Conservation (phyloP, 2,888 invertebrate genomes). For the Tolmerus cingulatus region DNA sequence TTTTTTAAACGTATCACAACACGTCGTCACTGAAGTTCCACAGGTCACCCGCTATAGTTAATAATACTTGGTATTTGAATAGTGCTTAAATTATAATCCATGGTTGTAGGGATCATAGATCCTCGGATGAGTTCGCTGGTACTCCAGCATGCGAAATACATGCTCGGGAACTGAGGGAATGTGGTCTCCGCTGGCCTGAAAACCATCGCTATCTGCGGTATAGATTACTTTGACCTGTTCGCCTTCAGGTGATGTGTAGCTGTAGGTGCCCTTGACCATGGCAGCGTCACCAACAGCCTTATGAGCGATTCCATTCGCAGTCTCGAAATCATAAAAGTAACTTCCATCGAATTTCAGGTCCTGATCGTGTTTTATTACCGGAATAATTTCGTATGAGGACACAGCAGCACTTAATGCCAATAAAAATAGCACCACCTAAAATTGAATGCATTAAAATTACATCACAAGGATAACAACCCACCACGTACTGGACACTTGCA, state of each 20-base stretch:
- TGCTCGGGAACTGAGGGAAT: background rate
- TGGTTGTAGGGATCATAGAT: slow-evolving; percentile 11
- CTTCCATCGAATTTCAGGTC: slow-evolving; percentile 28
- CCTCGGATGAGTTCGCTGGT: slow-evolving; percentile 20
- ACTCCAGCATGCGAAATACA: slow-evolving; percentile 12
- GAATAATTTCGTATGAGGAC: slow-evolving; percentile 22
- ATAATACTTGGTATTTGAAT: background rate
- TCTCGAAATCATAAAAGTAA: slow-evolving; percentile 25
- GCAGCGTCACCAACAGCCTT: slow-evolving; percentile 28
- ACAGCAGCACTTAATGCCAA: background rate
- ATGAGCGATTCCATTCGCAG: slow-evolving; percentile 25
- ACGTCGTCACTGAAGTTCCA: background rate
- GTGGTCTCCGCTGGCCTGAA: slow-evolving; percentile 1
- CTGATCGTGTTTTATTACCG: slow-evolving; percentile 33
- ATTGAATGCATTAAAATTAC: background rate
- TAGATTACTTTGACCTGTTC: slow-evolving; percentile 20
- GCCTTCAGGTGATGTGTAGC: slow-evolving; percentile 37
- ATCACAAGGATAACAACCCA: background rate
- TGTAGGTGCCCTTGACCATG: slow-evolving; percentile 29
- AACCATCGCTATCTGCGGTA: background rate
- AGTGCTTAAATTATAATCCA: background rate
- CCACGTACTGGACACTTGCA: slow-evolving; percentile 5
- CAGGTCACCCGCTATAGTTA: background rate
- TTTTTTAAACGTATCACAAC: background rate
- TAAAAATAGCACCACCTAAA: slow-evolving; percentile 49